These are phyloP conservation scores for Pongo abelii DNA, from an alignment of 2,113 vertebrate genomes.

Conservation along the genomic window DNA sequence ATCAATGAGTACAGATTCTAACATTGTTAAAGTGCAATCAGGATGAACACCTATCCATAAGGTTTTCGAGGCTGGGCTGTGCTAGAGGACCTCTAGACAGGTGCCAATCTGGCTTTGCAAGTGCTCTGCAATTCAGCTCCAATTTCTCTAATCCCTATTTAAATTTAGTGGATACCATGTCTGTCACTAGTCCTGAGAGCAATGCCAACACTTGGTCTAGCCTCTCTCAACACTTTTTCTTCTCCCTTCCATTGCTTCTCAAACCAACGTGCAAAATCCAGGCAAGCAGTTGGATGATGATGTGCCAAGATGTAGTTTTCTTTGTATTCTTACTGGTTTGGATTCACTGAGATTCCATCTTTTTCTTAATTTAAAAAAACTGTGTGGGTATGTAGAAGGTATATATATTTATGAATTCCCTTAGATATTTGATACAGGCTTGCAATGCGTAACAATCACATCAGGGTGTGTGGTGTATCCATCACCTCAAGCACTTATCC, in stretches of 20 bases:
- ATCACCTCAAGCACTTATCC: too few species aligned
- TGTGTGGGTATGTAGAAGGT: too few species aligned
- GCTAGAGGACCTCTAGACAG: not conserved
- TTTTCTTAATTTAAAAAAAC: not conserved
- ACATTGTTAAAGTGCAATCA: not conserved
- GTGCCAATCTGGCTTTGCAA: not conserved
- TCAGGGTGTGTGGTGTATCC: too few species aligned
- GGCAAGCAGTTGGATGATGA: not conserved
- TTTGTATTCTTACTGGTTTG: not conserved
- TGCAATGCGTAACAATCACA: too few species aligned
- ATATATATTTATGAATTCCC: too few species aligned
- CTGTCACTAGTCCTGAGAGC: not conserved
- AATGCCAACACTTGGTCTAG: not conserved
- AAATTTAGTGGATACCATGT: not conserved
- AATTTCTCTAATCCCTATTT: not conserved
- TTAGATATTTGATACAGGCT: too few species aligned
- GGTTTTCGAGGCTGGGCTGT: not conserved
- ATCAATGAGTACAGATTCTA: not conserved
- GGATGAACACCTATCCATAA: not conserved
- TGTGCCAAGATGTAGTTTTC: not conserved
- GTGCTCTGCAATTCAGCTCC: not conserved
- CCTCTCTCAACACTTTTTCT: not conserved
- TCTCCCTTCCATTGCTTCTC: not conserved
- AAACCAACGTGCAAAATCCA: not conserved
- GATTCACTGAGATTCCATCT: not conserved